Base-by-base conservation (phyloP, 2,113 vertebrate species). In the Cochlearius cochlearius region DNA sequence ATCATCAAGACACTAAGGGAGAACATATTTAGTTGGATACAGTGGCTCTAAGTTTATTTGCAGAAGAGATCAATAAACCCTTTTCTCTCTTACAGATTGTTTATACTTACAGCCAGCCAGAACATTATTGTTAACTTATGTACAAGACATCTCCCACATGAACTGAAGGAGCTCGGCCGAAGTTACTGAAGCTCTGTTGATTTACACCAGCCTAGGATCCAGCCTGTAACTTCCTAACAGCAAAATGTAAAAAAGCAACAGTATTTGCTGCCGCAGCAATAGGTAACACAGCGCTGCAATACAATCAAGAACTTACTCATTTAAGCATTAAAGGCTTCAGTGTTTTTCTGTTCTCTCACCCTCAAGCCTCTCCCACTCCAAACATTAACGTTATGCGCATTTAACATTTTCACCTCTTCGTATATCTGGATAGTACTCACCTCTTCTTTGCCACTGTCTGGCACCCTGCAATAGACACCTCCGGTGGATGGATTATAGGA, bases 401-500 rank as follows among this genome's bases (percentile, higher is more conserved):
- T 49, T 68, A 43, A 78, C 2, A 0, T 63, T 91, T 92, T 60
- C 38, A 73, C 27, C 56, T 68, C 17, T 30, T 38, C 38, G 43
- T 4, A 36, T 18, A 11, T 20, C 53, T 39, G 66, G 34, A 32
- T 30, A 38, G 30, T 10, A 98, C 98, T 98, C 90, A 99, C 99
- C 99, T 99, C 99, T 71, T 98, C 98, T 72, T 94, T 94, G 23
- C 98, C 98, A 85, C 99, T 99, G 93, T 99, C 98, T 10, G 99
- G 99, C 22, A 99, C 98, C 88, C 93, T 98, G 98, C 99, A 99
- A 92, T 99, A 99, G 10, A 99, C 97, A 71, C 99, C 98, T 30
- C 99, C 99, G 0, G 99, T 99, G 11, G 99, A 99, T 0, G 99
- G 99, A 52, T 99, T 98, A 17, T 98, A 99, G 11, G 99, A 99